Conservation (phyloP, 2,888 invertebrate species). For the Poecilobothrus nobilitatus region DNA sequence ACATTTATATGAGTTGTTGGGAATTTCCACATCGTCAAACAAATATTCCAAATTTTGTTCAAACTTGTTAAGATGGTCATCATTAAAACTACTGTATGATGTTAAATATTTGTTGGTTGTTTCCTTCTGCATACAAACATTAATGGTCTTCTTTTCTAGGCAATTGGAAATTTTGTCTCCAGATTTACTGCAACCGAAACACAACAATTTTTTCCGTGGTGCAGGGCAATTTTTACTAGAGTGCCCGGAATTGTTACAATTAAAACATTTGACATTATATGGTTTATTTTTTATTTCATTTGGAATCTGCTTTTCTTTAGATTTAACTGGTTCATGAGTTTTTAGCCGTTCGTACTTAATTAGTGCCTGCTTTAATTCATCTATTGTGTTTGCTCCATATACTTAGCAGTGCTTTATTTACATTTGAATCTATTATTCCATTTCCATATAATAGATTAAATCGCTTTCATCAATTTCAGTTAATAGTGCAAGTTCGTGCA, state of each 20-base stretch:
- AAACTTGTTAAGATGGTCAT: not conserved
- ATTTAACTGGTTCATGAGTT: no score
- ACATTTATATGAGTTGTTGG: not conserved
- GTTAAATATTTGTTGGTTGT: no score
- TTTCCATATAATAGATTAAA: not conserved
- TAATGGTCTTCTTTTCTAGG: not conserved
- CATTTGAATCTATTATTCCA: conserved; percentile 8
- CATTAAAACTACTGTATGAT: not conserved
- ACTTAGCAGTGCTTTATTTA: no score
- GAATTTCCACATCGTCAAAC: not conserved
- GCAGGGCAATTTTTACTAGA: not conserved
- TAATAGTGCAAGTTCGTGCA: conserved; percentile 11
- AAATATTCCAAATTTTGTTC: not conserved
- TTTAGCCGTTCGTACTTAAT: no score
- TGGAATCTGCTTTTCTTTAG: no score
- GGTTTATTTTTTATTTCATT: no score
- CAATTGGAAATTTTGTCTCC: not conserved
- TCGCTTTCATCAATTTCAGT: conserved; percentile 11
- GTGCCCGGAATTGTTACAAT: not conserved
- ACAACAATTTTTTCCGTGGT: not conserved
- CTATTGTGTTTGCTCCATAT: no score
- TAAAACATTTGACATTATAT: not conserved
- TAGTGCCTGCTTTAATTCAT: no score
- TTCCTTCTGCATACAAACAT: not conserved
- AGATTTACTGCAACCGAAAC: not conserved